These are phyloP conservation scores for Stichodactyla helianthus DNA, from an alignment of 64 coral and sea anemone species.

Conservation along the genomic window DNA sequence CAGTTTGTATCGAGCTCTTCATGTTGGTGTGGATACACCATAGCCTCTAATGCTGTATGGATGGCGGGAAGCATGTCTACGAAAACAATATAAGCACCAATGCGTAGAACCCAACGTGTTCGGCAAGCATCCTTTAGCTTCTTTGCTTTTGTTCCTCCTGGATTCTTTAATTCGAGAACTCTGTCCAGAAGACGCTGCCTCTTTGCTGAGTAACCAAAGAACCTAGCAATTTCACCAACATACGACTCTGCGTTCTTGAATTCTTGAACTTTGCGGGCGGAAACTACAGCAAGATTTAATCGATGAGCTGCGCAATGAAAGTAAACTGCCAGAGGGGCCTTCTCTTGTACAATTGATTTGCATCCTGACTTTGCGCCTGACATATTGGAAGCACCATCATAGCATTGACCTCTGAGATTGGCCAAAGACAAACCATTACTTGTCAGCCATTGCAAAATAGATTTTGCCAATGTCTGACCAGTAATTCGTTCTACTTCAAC, in stretches of 20 bases:
- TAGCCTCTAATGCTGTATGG: no score
- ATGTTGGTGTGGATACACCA: constrained; percentile 15
- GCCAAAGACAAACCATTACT: constrained; percentile 15
- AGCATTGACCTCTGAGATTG: constrained; percentile 38
- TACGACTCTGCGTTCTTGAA: constrained; percentile 53
- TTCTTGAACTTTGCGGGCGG: constrained; percentile 50
- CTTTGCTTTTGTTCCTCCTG: constrained; percentile 31
- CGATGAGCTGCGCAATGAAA: constrained; percentile 67
- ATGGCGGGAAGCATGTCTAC: no score
- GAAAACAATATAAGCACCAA: no score
- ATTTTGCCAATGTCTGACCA: not conserved
- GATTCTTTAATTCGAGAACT: constrained; percentile 9
- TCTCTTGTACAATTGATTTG: constrained; percentile 49
- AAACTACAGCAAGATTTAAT: constrained; percentile 68
- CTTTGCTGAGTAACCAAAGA: constrained; percentile 65
- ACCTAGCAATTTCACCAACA: constrained; percentile 61
- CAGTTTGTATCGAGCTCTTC: not conserved
- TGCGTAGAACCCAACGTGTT: no score
- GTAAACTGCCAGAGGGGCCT: constrained; percentile 61
- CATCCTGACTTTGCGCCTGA: constrained; percentile 41
- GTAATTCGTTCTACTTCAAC: constrained; percentile 7
- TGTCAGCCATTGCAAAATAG: not conserved
- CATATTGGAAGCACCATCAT: constrained; percentile 50
- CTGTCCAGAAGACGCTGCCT: constrained; percentile 63
- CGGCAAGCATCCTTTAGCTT: constrained; percentile 71